Evolutionary conservation across 2,113 vertebrate species (phyloP).

Genomic region (Carlito syrichta): DNA sequence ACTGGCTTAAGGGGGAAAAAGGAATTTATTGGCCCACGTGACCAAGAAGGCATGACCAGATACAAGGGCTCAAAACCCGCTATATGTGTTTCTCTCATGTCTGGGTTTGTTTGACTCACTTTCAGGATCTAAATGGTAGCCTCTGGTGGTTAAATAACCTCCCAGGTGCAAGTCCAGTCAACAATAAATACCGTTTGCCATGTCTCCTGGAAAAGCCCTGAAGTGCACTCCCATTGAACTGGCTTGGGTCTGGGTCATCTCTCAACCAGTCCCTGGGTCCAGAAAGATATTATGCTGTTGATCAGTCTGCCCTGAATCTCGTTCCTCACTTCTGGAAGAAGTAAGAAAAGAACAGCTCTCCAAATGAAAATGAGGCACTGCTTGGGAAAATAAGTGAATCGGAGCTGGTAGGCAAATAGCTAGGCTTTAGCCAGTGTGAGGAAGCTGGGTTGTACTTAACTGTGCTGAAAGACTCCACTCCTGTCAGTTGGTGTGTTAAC

Average conservation of each 20-base stretch:
- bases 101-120: neutral
- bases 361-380: neutral
- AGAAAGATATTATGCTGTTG: neutral
- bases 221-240: neutral
- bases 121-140: neutral
- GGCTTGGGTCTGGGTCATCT: neutral
- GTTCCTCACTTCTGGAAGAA: neutral
- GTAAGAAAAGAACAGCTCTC: neutral
- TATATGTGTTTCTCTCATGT: neutral
- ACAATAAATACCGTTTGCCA: neutral
- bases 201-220: neutral
- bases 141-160: neutral
- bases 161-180: neutral
- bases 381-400: neutral
- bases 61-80: neutral
- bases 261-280: neutral
- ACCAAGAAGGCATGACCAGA: neutral
- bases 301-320: neutral
- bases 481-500: accelerated
- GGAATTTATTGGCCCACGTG: neutral
- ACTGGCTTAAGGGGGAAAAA: neutral
- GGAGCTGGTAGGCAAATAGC: neutral
- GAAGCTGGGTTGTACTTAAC: neutral
- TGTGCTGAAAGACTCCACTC: neutral
- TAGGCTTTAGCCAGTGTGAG: neutral